Evolutionary conservation across 2,797 vertebrate species (phyloP).

Genomic region (Peromyscus melanophrys): DNA sequence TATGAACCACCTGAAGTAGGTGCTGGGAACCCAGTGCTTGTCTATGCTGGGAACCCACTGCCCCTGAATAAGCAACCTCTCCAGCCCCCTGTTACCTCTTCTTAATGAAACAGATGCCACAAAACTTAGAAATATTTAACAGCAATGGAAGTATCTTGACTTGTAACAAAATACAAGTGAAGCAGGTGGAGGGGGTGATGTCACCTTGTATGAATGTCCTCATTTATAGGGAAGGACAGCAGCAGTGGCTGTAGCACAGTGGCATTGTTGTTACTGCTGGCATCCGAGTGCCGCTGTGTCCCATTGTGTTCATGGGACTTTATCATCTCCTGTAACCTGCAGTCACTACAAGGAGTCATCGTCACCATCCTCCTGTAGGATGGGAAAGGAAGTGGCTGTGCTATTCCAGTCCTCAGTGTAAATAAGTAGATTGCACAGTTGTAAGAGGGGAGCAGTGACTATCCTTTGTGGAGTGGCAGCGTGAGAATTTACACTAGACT

Average conservation of each 20-base stretch:
- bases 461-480: not conserved
- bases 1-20: not conserved
- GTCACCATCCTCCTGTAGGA: not conserved
- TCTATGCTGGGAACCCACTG: too few relatives aligned
- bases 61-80: not conserved
- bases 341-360: not conserved
- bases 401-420: not conserved
- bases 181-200: not conserved
- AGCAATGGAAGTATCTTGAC: conserved; percentile 26
- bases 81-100: not conserved
- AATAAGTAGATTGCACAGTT: not conserved
- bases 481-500: not conserved
- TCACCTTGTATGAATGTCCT: not conserved
- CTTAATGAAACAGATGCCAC: conserved; percentile 37
- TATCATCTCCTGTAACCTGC: not conserved
- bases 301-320: not conserved
- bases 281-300: not conserved
- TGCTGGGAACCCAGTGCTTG: not conserved
- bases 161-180: conserved; percentile 16
- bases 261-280: not conserved
- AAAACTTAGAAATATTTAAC: conserved; percentile 39
- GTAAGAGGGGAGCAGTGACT: not conserved
- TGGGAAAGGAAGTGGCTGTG: not conserved
- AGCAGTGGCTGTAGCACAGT: not conserved
- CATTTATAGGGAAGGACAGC: not conserved